Percentiles rank a stretch among this genome's conserved stretches.
Conservation (phyloP, 2,888 invertebrate species). For the Eupithecia tripunctaria region DNA sequence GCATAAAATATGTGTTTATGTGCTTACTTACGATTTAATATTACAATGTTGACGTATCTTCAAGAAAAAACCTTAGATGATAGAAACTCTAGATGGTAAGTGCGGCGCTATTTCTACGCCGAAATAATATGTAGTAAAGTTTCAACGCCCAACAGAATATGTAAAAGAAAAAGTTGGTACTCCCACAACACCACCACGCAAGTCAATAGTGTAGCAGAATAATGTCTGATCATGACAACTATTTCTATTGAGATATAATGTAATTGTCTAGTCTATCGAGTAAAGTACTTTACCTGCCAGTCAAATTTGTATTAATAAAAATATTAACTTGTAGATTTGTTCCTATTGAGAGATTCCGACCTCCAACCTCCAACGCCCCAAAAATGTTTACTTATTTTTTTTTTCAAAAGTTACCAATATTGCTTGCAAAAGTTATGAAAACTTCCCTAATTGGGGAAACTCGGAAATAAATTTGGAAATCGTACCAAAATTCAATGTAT, state of each 20-base stretch:
- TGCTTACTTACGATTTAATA: not conserved
- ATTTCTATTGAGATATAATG: no score
- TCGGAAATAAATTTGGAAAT: not conserved
- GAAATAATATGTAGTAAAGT: not conserved
- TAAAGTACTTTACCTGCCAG: no score
- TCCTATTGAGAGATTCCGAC: no score
- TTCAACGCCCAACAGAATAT: no score
- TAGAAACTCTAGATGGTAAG: not conserved
- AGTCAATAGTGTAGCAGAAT: no score
- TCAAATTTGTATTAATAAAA: no score
- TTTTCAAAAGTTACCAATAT: not conserved
- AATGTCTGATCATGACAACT: no score
- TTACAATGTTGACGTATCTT: not conserved
- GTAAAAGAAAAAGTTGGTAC: no score
- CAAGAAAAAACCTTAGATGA: not conserved
- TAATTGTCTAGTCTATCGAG: no score
- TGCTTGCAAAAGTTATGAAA: constrained; percentile 7
- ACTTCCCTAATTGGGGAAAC: not conserved
- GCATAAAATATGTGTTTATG: not conserved
- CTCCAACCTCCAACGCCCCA: not conserved
- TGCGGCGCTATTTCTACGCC: not conserved
- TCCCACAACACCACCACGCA: no score
- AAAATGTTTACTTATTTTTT: not conserved
- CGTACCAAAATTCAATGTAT: constrained; percentile 3
- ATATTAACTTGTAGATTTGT: no score